phyloP scores from a whole-genome alignment of 2,797 vertebrate species.

The Anabas testudineus region DNA sequence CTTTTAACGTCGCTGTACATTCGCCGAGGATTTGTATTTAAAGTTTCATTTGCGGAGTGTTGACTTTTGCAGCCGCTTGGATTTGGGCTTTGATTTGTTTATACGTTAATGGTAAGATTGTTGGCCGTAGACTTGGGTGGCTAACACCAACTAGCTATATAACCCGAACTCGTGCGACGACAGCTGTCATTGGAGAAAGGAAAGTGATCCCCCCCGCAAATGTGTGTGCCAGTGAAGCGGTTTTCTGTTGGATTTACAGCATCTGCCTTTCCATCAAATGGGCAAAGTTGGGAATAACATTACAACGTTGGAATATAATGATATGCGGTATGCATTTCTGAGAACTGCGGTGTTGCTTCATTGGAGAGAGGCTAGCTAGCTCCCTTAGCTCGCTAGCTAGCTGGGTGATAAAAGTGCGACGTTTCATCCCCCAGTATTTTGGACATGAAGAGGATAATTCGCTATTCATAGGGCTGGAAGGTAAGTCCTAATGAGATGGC shows the following conservation, averaged over 20 bases:
- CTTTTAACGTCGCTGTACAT: constrained; percentile 44
- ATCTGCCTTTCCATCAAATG: constrained; percentile 77
- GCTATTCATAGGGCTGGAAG: constrained; percentile 86
- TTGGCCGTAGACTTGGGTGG: constrained; percentile 77
- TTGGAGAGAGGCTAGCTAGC: constrained; percentile 82
- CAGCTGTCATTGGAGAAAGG: constrained; percentile 86
- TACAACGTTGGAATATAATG: constrained; percentile 75
- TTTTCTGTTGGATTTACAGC: constrained; percentile 76
- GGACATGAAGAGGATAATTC: constrained; percentile 89
- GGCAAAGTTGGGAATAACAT: constrained; percentile 80
- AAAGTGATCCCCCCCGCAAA: constrained; percentile 79
- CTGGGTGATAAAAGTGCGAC: constrained; percentile 81
- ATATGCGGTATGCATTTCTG: constrained; percentile 78
- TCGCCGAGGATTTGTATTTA: constrained; percentile 44
- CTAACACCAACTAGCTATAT: constrained; percentile 80
- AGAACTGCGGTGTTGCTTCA: constrained; percentile 81
- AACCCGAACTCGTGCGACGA: constrained; percentile 83
- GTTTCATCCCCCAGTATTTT: constrained; percentile 82
- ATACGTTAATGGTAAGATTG: constrained; percentile 63
- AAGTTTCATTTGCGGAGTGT: constrained; percentile 52
- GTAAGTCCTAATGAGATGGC: constrained; percentile 68
- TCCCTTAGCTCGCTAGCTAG: constrained; percentile 78
- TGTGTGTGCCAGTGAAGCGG: constrained; percentile 66
- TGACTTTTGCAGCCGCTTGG: constrained; percentile 44
- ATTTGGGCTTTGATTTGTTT: constrained; percentile 42